Evolutionary conservation across 2,113 vertebrate genomes (phyloP).

Genomic region (Oncorhynchus kisutch): DNA sequence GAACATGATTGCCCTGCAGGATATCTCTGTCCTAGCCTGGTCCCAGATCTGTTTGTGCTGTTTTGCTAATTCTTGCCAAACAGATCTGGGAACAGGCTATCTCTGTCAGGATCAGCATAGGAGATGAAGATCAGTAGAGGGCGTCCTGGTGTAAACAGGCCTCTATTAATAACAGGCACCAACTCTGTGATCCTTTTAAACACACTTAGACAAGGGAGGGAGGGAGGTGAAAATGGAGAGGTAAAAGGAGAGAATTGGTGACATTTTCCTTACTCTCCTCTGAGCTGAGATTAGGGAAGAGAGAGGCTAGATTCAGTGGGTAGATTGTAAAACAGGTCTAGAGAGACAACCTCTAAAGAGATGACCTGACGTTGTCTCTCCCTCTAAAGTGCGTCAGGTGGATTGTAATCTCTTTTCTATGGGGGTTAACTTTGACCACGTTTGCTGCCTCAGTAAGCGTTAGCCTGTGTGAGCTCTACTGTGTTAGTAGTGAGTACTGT

Average conservation of each 20-base stretch:
- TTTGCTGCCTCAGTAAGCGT: background rate
- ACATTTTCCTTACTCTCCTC: background rate
- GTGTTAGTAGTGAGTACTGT: conserved; percentile 1
- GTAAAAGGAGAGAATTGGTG: background rate
- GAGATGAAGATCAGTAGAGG: conserved; percentile 26
- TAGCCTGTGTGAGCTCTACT: background rate
- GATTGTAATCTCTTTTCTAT: background rate
- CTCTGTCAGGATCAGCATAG: too few species aligned
- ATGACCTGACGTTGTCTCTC: background rate
- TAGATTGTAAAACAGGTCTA: background rate
- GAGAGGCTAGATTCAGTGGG: too few species aligned
- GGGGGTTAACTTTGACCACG: background rate
- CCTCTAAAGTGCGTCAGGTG: background rate
- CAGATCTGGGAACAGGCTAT: too few species aligned
- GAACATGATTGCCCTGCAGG: too few species aligned
- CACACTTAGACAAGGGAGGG: background rate
- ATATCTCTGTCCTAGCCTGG: too few species aligned
- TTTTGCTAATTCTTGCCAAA: too few species aligned
- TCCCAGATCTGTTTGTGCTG: too few species aligned
- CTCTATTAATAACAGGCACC: conserved; percentile 66
- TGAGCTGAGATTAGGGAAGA: background rate
- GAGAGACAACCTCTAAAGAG: background rate
- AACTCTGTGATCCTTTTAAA: conserved; percentile 40
- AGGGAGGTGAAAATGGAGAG: background rate
- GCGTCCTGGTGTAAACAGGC: conserved; percentile 28